phyloP scores from a whole-genome alignment of 2,888 invertebrate genomes.

The Zaprionus obscuricornis region DNA sequence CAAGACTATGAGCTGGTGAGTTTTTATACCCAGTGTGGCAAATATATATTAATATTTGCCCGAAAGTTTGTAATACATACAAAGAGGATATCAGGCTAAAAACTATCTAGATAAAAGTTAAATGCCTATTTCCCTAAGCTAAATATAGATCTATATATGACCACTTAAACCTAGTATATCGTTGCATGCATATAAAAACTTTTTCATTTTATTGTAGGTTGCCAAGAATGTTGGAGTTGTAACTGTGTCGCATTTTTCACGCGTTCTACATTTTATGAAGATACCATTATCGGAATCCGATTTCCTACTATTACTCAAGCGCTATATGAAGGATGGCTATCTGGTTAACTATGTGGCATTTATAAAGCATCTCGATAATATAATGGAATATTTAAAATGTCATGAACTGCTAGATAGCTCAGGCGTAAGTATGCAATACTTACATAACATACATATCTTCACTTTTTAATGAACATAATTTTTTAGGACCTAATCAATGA shows the following conservation, averaged over 20 bases:
- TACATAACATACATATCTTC: background rate
- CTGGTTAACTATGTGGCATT: constrained; percentile 91
- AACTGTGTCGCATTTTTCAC: constrained; percentile 90
- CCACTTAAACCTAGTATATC: no score
- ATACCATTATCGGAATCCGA: constrained; percentile 89
- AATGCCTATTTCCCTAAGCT: no score
- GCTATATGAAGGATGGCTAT: constrained; percentile 90
- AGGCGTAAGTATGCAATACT: constrained; percentile 32
- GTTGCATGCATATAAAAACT: background rate
- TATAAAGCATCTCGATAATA: constrained; percentile 87
- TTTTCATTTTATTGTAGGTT: constrained; percentile 84
- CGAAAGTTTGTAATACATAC: no score
- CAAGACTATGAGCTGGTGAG: constrained; percentile 83
- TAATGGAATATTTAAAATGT: constrained; percentile 86
- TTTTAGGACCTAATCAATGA: constrained; percentile 84
- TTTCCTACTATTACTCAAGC: constrained; percentile 89
- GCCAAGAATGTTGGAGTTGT: constrained; percentile 90
- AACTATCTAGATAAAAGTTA: no score
- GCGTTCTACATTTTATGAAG: constrained; percentile 89
- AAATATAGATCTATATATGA: no score
- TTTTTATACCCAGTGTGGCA: no score
- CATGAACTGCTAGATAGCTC: constrained; percentile 84
- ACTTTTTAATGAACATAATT: background rate
- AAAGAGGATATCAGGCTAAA: no score
- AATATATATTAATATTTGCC: no score